Base-by-base conservation (phyloP, 37 sponge, comb jelly and placozoan genomes). In the Mnemiopsis leidyi region DNA sequence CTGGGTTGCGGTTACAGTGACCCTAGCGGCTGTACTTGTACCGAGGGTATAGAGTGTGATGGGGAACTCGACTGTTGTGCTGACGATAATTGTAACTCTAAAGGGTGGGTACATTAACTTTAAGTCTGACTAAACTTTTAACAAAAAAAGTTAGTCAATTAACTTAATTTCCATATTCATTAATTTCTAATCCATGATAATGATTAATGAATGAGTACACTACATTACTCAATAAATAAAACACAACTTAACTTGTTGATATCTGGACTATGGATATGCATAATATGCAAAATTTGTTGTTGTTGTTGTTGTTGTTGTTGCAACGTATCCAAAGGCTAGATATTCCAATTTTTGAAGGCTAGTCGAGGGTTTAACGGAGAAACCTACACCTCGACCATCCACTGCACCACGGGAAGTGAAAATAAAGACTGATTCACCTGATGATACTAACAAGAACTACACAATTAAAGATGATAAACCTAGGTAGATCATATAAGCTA, bases 1-100 rank as follows among this genome's bases (percentile, higher is more conserved):
- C n/a, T 71, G 75, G 75, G 75, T 71, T 71, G 75, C 20, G 75
- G 30, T 28, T 71, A 71, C n/a, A 28, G 75, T 71, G 75, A 71
- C 75, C 75, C 75, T 5, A 24, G 3, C 5, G 75, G 75, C 3
- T 71, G 75, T 18, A 71, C 75, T 24, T 71, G 75, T 18, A 28
- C 30, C 3, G 75, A 28, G 30, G 75, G 75, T 13, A 5, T 28
- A 2, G 75, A 5, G 25, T 71, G 75, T 71, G 30, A 71, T 71
- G 30, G 75, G 7, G 75, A 28, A 23, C 7, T 71, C n/a, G 75
- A 71, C 30, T 71, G 75, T 18, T 71, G 75, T 18, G 3, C 5
- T n/a, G 75, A 71, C 3, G 75, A 71, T 28, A 5, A 71, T 2
- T 71, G 75, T 71, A 71, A 71, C 75, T n/a, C 75, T 28, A 28